Base-by-base conservation (phyloP, 2,797 vertebrate genomes). In the Carduelis carduelis region DNA sequence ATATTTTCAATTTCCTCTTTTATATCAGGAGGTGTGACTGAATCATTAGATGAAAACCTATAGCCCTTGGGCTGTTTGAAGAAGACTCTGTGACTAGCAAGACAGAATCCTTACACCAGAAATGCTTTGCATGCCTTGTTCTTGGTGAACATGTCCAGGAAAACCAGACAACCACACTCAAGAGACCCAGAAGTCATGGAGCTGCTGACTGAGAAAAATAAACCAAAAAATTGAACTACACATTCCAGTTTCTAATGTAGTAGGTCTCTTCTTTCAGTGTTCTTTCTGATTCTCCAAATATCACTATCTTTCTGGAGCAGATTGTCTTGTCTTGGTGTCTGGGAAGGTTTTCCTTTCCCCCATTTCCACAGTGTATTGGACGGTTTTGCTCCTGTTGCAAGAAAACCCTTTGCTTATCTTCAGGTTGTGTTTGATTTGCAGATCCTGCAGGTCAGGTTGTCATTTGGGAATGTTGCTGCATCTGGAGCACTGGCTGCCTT, bases 391-490 rank as follows among this genome's bases (percentile, higher is more conserved):
- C 2, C 28, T 43, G 6, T 47, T 47, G 12, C 6, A 52, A 60
- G 17, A 61, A 87, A 65, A 14, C 5, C 6, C 3, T 60, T 65
- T 68, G 26, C 18, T 63, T 28, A 15, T 47, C 37, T 64, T 68
- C 44, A 72, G 17, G 5, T 44, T 17, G 50, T 28, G 24, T 61
- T 69, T 79, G 44, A 35, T 56, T 64, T 79, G 22, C 11, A 75
- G 23, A 9, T 47, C 9, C 23, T 39, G 23, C 52, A 47, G 22
- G 18, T 56, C 16, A 37, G 8, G 13, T 34, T 71, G 4, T 47
- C 12, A 9, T 56, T 50, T 47, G 32, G 15, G 26, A 76, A 32
- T 0, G 0, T 18, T 59, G 15, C 9, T 85, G 18, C 6, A 39
- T 66, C n/a, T 79, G 37, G 18, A 82, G n/a, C 28, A 23, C 7